Percentiles rank a stretch among this genome's conserved stretches.
Conservation (phyloP, 1,140 invertebrate species). For the Listronotus oregonensis region DNA sequence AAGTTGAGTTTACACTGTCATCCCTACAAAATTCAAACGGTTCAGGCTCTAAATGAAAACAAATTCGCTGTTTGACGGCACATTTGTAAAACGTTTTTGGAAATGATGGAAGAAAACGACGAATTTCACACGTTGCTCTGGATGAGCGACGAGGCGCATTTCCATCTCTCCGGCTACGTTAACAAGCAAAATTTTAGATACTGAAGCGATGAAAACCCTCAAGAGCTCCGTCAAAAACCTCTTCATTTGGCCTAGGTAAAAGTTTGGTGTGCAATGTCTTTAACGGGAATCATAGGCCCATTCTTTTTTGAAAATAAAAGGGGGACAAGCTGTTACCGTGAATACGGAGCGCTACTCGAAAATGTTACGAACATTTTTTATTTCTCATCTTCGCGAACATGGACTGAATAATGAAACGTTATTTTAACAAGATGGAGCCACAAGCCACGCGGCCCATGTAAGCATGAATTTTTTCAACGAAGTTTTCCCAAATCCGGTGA, state of each 20-base stretch:
- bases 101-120: background rate
- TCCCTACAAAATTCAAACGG: slow-evolving; percentile 1
- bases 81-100: slow-evolving; percentile 6
- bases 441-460: too few species aligned
- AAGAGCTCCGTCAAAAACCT: slow-evolving; percentile 1
- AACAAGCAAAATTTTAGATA: too few species aligned
- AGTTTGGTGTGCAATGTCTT: background rate
- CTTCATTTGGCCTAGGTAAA: slow-evolving; percentile 4
- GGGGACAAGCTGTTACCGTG: slow-evolving; percentile 4
- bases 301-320: too few species aligned
- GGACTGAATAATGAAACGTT: too few species aligned
- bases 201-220: slow-evolving; percentile 1
- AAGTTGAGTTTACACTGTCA: background rate
- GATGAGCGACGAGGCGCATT: too few species aligned
- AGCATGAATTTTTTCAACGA: too few species aligned
- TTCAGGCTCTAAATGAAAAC: slow-evolving; percentile 5
- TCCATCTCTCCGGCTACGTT: too few species aligned
- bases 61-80: slow-evolving; percentile 3
- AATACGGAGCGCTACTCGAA: background rate
- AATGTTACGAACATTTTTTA: slow-evolving; percentile 3
- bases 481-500: too few species aligned
- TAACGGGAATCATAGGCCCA: background rate
- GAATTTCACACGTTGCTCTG: too few species aligned
- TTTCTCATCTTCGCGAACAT: too few species aligned
- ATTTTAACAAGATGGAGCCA: too few species aligned